phyloP scores from a whole-genome alignment of 2,113 vertebrate species.

The Hippocampus barbouri region DNA sequence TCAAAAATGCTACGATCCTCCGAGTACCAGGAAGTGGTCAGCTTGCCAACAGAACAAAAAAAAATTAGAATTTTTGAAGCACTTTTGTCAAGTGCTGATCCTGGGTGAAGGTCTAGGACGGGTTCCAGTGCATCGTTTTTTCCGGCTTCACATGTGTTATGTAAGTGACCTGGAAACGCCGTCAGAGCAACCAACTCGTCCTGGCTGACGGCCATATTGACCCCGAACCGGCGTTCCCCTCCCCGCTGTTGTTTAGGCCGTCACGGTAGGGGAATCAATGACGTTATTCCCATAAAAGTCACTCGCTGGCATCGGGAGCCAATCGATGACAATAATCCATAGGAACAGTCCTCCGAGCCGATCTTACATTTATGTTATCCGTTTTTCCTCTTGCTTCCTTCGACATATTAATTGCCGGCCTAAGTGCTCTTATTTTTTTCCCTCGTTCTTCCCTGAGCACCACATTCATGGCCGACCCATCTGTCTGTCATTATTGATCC shows the following conservation, averaged over 20 bases:
- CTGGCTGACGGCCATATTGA: slow-evolving; percentile 59
- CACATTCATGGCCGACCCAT: slow-evolving; percentile 57
- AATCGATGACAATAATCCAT: slow-evolving; percentile 60
- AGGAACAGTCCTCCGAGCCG: slow-evolving; percentile 41
- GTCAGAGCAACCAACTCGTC: slow-evolving; percentile 59
- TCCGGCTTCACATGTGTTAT: slow-evolving; percentile 32
- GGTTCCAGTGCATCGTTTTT: neutral
- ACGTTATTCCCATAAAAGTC: slow-evolving; percentile 45
- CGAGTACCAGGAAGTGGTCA: no score
- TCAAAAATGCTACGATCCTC: no score
- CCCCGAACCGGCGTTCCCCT: slow-evolving; percentile 22
- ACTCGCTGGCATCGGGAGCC: slow-evolving; percentile 29
- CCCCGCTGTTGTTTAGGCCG: slow-evolving; percentile 42
- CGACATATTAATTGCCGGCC: slow-evolving; percentile 58
- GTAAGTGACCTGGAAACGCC: slow-evolving; percentile 47
- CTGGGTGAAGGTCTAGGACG: neutral
- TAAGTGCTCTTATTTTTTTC: slow-evolving; percentile 32
- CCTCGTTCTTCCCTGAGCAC: slow-evolving; percentile 51
- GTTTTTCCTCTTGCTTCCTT: slow-evolving; percentile 20
- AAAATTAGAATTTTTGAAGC: no score
- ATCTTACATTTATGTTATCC: slow-evolving; percentile 46
- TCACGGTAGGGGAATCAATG: slow-evolving; percentile 48
- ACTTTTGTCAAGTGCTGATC: no score
- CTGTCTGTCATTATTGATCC: slow-evolving; percentile 61
- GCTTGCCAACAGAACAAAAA: no score